phyloP scores from a whole-genome alignment of 2,888 invertebrate species.

The Ischnus inquisitorius region DNA sequence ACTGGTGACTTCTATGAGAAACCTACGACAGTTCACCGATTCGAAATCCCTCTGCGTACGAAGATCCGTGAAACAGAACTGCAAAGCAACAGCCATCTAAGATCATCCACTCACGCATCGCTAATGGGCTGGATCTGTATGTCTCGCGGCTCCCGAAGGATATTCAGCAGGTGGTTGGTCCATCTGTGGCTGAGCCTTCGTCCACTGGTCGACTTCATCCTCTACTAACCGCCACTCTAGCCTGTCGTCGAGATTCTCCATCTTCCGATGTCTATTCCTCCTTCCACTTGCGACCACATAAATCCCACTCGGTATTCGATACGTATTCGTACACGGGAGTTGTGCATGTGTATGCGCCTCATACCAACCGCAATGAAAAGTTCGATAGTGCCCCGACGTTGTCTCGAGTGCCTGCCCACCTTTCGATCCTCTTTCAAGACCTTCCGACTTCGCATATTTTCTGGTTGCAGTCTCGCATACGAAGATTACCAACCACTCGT shows the following conservation, averaged over 20 bases:
- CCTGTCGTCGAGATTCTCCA: constrained; percentile 31
- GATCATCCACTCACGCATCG: constrained; percentile 38
- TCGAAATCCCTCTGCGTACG: not conserved
- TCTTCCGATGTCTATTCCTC: constrained; percentile 9
- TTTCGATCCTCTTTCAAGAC: constrained; percentile 25
- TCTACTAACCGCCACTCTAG: constrained; percentile 20
- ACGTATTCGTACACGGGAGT: not conserved
- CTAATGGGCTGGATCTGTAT: constrained; percentile 57
- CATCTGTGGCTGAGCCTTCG: constrained; percentile 50
- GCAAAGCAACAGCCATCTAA: constrained; percentile 28
- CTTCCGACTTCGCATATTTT: not conserved
- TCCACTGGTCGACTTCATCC: constrained; percentile 26
- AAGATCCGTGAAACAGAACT: not conserved
- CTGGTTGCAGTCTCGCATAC: not conserved
- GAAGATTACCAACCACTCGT: constrained; percentile 34
- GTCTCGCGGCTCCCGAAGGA: constrained; percentile 32
- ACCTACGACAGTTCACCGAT: not conserved
- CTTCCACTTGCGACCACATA: constrained; percentile 17
- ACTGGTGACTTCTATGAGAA: constrained; percentile 15
- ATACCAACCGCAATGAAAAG: constrained; percentile 40
- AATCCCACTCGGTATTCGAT: not conserved
- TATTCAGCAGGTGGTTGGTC: constrained; percentile 68
- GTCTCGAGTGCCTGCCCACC: constrained; percentile 42
- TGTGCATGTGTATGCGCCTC: not conserved
- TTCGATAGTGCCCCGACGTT: constrained; percentile 40